phyloP scores from a whole-genome alignment of 1,140 invertebrate genomes.

The Calosoma granatense region DNA sequence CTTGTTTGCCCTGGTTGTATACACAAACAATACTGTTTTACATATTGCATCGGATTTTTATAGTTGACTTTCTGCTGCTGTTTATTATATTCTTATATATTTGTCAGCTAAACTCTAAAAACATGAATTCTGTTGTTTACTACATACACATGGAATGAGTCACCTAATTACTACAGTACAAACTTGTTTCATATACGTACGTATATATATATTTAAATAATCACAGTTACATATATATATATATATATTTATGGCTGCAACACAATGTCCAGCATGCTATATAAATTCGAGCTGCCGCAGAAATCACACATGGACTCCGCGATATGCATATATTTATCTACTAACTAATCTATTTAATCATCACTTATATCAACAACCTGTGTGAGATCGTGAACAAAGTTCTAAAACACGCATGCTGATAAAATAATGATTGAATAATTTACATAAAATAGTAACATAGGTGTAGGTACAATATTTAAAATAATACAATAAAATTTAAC shows the following conservation, averaged over 20 bases:
- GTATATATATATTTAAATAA: constrained; percentile 4
- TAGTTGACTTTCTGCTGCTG: neutral
- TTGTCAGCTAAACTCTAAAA: neutral
- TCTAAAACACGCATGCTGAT: too few relatives aligned
- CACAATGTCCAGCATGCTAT: constrained; percentile 1
- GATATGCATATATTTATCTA: too few relatives aligned
- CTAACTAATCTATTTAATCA: too few relatives aligned
- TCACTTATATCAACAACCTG: too few relatives aligned
- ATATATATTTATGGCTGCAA: constrained; percentile 8
- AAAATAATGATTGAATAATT: too few relatives aligned
- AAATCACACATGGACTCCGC: too few relatives aligned
- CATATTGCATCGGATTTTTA: neutral
- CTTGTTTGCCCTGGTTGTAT: neutral
- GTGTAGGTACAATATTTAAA: too few relatives aligned
- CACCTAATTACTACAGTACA: neutral
- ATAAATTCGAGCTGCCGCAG: neutral
- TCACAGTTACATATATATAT: constrained; percentile 9
- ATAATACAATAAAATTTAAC: too few relatives aligned
- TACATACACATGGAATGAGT: constrained; percentile 6
- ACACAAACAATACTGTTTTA: constrained; percentile 5
- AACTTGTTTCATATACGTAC: neutral
- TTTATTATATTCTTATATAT: constrained; percentile 1
- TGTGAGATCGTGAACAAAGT: too few relatives aligned
- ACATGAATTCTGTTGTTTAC: neutral
- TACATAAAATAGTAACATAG: too few relatives aligned